These are phyloP conservation scores for Drosophila repletoides DNA, from an alignment of 1,140 invertebrate species.

Conservation along the genomic window DNA sequence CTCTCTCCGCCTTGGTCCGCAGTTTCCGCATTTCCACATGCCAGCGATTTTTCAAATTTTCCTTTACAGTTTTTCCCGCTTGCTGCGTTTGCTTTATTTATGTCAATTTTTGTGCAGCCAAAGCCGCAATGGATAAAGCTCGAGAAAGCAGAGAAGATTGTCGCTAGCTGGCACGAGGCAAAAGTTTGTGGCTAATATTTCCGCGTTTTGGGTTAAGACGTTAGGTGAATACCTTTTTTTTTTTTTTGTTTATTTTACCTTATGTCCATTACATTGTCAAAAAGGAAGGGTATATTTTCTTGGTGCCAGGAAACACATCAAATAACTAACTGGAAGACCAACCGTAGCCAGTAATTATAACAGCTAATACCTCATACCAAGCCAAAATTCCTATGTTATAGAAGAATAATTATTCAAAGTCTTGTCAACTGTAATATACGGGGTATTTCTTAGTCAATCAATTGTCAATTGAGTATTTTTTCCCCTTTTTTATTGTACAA, in stretches of 20 bases:
- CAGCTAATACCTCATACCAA: not conserved
- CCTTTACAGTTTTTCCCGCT: slow-evolving; percentile 23
- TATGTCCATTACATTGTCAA: slow-evolving; percentile 2
- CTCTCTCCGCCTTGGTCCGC: not conserved
- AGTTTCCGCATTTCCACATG: slow-evolving; percentile 13
- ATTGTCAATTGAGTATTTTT: not conserved
- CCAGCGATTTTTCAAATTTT: slow-evolving; percentile 65
- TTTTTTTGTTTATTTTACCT: slow-evolving; percentile 3
- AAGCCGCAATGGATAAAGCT: slow-evolving; percentile 14
- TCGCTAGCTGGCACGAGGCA: slow-evolving; percentile 10
- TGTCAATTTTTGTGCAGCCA: slow-evolving; percentile 57
- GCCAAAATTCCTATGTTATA: not conserved
- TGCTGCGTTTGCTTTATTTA: slow-evolving; percentile 62
- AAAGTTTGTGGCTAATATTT: slow-evolving; percentile 51
- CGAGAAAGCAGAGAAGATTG: slow-evolving; percentile 19
- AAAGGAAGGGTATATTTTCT: too few relatives aligned
- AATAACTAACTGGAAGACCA: too few relatives aligned
- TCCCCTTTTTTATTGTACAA: not conserved
- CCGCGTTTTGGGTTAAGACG: slow-evolving; percentile 55
- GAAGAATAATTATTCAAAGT: not conserved
- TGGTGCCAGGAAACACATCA: too few relatives aligned
- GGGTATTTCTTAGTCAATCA: not conserved
- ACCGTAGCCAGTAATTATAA: not conserved
- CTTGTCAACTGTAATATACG: not conserved
- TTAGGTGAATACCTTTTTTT: slow-evolving; percentile 37